A percentile compares a stretch with the other conserved stretches of the same genome.
Evolutionary conservation across 2,888 invertebrate genomes (phyloP).

Genomic region (Chloroclystis v-ata): DNA sequence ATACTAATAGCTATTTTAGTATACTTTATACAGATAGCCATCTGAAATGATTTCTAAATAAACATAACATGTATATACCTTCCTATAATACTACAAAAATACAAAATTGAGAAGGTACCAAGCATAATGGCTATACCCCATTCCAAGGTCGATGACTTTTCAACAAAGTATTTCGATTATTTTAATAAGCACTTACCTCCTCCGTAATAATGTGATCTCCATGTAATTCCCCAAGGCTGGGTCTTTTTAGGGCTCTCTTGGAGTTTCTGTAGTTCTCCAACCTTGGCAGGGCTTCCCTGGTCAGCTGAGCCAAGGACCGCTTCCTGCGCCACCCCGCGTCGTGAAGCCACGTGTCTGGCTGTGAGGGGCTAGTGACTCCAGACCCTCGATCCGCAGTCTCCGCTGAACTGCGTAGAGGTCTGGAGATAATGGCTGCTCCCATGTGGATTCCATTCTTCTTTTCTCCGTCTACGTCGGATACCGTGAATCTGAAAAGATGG

Average conservation of each 20-base stretch:
- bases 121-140: too few species aligned
- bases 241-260: constrained; percentile 85
- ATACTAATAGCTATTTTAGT: too few species aligned
- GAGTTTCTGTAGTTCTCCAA: constrained; percentile 90
- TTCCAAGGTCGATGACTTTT: too few species aligned
- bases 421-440: constrained; percentile 66
- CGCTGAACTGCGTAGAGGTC: constrained; percentile 57
- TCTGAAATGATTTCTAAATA: too few species aligned
- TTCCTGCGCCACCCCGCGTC: constrained; percentile 73
- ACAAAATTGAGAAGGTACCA: too few species aligned
- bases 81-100: too few species aligned
- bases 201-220: constrained; percentile 77
- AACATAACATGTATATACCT: too few species aligned
- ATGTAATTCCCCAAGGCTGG: constrained; percentile 90
- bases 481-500: constrained; percentile 55
- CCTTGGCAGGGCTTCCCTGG: constrained; percentile 87
- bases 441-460: constrained; percentile 71
- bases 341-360: constrained; percentile 66
- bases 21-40: too few species aligned
- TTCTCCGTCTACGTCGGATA: constrained; percentile 60
- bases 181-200: constrained; percentile 47
- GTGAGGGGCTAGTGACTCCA: constrained; percentile 40
- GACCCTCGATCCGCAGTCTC: constrained; percentile 48
- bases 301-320: constrained; percentile 81
- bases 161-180: too few species aligned